These are phyloP conservation scores for Malurus elegans DNA, from an alignment of 2,113 vertebrate genomes.

Conservation along the genomic window DNA sequence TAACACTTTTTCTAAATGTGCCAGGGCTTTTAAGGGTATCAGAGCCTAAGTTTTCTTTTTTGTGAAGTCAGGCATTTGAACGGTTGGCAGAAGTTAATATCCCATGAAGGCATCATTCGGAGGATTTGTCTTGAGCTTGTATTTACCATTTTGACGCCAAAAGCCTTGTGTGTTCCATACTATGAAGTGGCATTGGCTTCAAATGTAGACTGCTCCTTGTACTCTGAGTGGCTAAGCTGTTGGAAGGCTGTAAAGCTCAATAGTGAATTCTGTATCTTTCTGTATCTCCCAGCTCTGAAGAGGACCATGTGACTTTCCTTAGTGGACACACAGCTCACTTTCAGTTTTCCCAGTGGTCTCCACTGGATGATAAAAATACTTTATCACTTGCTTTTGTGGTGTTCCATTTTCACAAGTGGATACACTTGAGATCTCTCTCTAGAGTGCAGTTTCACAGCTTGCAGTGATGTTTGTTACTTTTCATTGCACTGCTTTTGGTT, in stretches of 20 bases:
- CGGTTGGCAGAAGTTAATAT: background rate
- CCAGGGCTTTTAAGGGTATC: background rate
- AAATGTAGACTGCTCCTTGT: background rate
- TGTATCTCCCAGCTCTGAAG: background rate
- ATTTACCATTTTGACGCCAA: background rate
- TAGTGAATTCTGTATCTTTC: fast-evolving
- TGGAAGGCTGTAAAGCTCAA: background rate
- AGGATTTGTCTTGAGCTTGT: background rate
- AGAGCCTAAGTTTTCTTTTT: background rate
- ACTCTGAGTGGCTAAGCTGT: background rate
- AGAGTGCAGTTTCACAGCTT: background rate
- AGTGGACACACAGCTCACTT: background rate
- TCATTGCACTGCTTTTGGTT: background rate
- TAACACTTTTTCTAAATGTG: fast-evolving
- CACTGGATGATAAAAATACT: background rate
- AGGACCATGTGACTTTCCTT: background rate
- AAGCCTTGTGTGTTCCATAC: background rate
- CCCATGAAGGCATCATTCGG: background rate
- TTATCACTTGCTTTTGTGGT: background rate
- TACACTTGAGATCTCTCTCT: background rate
- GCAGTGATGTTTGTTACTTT: background rate
- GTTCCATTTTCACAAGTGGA: background rate
- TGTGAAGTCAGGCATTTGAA: background rate
- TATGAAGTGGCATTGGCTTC: background rate
- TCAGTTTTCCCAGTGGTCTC: background rate